Percentiles rank a stretch among this genome's conserved stretches.
phyloP scores from a whole-genome alignment of 64 coral and sea anemone species.

The Catalaphyllia jardinei region DNA sequence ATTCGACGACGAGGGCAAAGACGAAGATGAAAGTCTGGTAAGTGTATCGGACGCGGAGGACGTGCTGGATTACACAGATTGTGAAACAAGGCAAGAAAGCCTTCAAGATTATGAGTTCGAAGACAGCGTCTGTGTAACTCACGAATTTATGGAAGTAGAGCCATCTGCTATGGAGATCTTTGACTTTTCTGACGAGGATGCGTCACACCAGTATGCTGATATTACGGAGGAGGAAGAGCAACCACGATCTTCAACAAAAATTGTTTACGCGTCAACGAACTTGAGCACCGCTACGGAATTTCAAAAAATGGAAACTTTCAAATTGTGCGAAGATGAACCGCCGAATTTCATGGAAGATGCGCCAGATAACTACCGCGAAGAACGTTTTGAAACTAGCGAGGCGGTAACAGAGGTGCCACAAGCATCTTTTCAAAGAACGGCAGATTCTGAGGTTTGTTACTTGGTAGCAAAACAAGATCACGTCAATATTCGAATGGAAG shows the following conservation, averaged over 20 bases:
- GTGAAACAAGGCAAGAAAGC: neutral
- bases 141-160: conserved; percentile 16
- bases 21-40: conserved; percentile 61
- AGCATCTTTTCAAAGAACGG: neutral
- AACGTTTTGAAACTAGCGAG: conserved; percentile 6
- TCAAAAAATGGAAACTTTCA: neutral
- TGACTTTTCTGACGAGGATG: conserved; percentile 16
- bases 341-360: neutral
- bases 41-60: conserved; percentile 70
- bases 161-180: conserved; percentile 9
- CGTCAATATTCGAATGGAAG: conserved; percentile 4
- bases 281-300: neutral
- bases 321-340: neutral
- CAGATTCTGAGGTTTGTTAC: conserved; percentile 16
- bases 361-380: neutral
- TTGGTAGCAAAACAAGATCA: neutral
- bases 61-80: conserved; percentile 10
- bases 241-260: neutral
- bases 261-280: neutral
- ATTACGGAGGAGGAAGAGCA: neutral
- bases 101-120: conserved; percentile 14
- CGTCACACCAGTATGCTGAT: conserved; percentile 31
- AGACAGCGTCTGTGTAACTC: neutral
- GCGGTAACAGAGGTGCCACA: neutral
- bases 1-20: conserved; percentile 45